Conservation (phyloP, 2,888 invertebrate species). For the Plagiodera versicolora region DNA sequence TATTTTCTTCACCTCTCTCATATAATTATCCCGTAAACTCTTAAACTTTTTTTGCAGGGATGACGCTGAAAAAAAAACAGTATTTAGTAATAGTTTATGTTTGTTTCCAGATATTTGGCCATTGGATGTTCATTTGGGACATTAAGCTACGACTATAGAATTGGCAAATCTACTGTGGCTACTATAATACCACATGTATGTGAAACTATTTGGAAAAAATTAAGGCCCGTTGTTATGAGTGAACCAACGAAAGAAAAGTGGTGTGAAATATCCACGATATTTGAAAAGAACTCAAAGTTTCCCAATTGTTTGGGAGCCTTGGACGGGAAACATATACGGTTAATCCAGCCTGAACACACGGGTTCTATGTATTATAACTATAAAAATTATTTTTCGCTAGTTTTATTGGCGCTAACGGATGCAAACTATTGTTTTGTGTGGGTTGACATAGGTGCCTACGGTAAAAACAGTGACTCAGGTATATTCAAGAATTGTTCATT, state of each 20-base stretch:
- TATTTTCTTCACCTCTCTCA: too few relatives aligned
- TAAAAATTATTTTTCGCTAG: slow-evolving; percentile 27
- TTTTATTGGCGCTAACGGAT: slow-evolving; percentile 26
- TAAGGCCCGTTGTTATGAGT: not conserved
- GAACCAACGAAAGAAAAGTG: not conserved
- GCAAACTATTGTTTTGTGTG: slow-evolving; percentile 26
- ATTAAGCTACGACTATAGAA: slow-evolving; percentile 7
- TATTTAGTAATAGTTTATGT: too few relatives aligned
- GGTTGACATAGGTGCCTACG: slow-evolving; percentile 28
- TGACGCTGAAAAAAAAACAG: too few relatives aligned
- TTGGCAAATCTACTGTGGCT: slow-evolving; percentile 1
- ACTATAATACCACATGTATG: not conserved
- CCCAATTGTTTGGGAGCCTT: not conserved
- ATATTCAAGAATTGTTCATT: too few relatives aligned
- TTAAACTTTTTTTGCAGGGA: too few relatives aligned
- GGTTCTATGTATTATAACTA: slow-evolving; percentile 25
- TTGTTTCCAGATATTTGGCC: slow-evolving; percentile 10
- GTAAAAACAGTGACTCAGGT: slow-evolving; percentile 5
- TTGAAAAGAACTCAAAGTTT: not conserved
- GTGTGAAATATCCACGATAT: not conserved
- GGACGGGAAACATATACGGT: not conserved
- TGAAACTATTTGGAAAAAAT: not conserved
- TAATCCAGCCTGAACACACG: slow-evolving; percentile 13
- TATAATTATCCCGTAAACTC: too few relatives aligned
- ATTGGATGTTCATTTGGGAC: not conserved